Evolutionary conservation across 2,113 vertebrate genomes (phyloP).

Genomic region (Dermatemys mawii): DNA sequence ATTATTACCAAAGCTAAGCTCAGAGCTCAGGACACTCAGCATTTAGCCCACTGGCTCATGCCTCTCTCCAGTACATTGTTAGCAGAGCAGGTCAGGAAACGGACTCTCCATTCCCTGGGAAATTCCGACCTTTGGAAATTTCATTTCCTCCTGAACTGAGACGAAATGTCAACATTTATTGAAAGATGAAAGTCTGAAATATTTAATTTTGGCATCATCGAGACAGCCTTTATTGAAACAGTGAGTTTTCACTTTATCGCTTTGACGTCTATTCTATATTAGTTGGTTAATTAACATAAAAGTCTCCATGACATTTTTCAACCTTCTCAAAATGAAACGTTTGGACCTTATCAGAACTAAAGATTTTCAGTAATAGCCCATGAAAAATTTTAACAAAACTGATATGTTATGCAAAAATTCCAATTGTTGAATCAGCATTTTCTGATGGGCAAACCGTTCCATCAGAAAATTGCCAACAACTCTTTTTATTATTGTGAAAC

Average conservation of each 20-base stretch:
- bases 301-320: neutral
- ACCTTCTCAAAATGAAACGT: neutral
- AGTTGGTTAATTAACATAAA: neutral
- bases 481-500: neutral
- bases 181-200: neutral
- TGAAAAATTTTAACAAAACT: neutral
- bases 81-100: no score
- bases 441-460: neutral
- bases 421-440: neutral
- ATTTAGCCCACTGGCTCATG: neutral
- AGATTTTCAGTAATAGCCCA: neutral
- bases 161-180: no score
- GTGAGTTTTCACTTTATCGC: neutral
- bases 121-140: no score
- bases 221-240: neutral
- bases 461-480: neutral
- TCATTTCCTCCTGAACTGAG: no score
- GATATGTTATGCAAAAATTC: neutral
- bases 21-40: neutral
- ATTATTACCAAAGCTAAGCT: no score
- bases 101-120: no score
- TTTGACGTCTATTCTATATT: neutral
- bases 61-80: neutral
- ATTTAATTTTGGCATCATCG: neutral
- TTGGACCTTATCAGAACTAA: neutral